Base-by-base conservation (phyloP, 2,888 invertebrate genomes). In the Cerastoderma edule region DNA sequence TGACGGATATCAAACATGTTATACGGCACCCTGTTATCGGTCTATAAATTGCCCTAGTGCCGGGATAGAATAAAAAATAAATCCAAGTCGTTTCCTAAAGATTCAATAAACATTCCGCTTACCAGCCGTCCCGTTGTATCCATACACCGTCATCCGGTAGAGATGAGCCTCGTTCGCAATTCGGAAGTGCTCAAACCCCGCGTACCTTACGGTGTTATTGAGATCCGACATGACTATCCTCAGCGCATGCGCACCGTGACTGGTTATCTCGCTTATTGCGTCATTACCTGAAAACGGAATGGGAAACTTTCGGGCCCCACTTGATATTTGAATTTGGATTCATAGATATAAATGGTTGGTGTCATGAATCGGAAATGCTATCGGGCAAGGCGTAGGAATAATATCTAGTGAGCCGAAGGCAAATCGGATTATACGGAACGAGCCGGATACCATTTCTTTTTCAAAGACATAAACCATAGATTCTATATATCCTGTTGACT, bases 201-300 rank as follows among this genome's bases (percentile, higher is more conserved):
- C 56, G 32, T 30, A 56, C 27, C 32, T 56, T 27, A 56, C 27
- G n/a, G 56, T 56, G 32, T 56, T 32, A 32, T 56, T 56, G 27
- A 56, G 32, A 32, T 56, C 56, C 32, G 56, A 24, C 56, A 56
- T 56, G 19, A 56, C 56, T n/a, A 56, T 56, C 32, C 32, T 56
- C 10, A 56, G 27, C 28, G 56, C 10, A 32, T 56, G 56, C 4
- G 56, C 30, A 4, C 56, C 56, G n/a, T 56, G 56, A 32, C 56
- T 56, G n/a, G 56, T 56, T 3, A 56, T 56, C 19, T 56, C 56
- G 19, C 32, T n/a, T 56, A 56, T 30, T 3, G 32, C 56, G 56
- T 56, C 56, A 56, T 56, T 56, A 19, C 56, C 56, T 56, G 56
- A 24, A 53, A 53, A 16, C 16, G 8, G 39, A n/a, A n/a, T n/a